These are phyloP conservation scores for Exephanes ischioxanthus DNA, from an alignment of 2,888 invertebrate genomes.

Conservation along the genomic window DNA sequence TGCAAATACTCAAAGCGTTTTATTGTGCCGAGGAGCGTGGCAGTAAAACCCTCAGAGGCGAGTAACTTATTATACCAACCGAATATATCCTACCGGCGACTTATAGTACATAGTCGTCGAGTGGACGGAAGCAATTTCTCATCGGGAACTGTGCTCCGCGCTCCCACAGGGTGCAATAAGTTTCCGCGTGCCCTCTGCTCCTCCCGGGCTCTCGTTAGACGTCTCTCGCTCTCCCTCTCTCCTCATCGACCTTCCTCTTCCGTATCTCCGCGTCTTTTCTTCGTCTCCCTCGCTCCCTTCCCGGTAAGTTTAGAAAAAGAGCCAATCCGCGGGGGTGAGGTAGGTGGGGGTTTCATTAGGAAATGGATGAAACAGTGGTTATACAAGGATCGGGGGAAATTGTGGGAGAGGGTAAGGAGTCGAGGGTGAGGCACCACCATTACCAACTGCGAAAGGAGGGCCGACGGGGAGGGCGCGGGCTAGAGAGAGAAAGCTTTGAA, in stretches of 20 bases:
- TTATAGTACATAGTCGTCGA: constrained; percentile 58
- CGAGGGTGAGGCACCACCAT: constrained; percentile 50
- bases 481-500: constrained; percentile 81
- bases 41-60: constrained; percentile 47
- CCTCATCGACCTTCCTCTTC: not conserved
- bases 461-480: constrained; percentile 16
- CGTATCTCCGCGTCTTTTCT: constrained; percentile 1
- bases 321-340: constrained; percentile 67
- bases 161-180: constrained; percentile 50
- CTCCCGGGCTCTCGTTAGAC: constrained; percentile 37
- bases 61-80: constrained; percentile 59
- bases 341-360: constrained; percentile 68
- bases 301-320: constrained; percentile 81
- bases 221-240: constrained; percentile 27
- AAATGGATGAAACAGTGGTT: constrained; percentile 73
- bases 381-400: constrained; percentile 65
- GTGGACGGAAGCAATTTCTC: constrained; percentile 69
- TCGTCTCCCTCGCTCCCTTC: constrained; percentile 42
- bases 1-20: constrained; percentile 58
- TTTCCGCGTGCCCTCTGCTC: constrained; percentile 52
- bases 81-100: constrained; percentile 41
- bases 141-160: constrained; percentile 53
- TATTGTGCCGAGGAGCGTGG: constrained; percentile 46
- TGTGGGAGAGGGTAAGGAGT: constrained; percentile 59
- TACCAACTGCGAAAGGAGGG: constrained; percentile 55